Conservation (phyloP, 1,140 invertebrate species). For the Druon quercuslanigerum region DNA sequence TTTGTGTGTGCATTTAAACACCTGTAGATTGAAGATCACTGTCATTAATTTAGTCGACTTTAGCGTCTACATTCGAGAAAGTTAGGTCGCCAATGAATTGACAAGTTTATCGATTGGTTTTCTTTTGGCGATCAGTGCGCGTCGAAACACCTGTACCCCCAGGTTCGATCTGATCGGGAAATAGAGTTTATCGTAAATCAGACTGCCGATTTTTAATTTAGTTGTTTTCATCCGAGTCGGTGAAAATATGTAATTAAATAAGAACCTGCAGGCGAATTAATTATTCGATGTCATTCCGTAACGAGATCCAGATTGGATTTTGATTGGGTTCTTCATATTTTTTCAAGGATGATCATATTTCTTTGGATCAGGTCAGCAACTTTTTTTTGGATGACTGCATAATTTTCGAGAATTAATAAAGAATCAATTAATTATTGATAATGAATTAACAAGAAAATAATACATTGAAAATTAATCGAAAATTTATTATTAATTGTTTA, state of each 20-base stretch:
- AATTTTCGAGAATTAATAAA: background rate
- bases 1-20: too few species aligned
- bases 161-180: conserved; percentile 27
- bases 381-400: background rate
- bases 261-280: conserved; percentile 4
- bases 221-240: conserved; percentile 20
- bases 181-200: conserved; percentile 25
- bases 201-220: conserved; percentile 27
- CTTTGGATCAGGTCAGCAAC: background rate
- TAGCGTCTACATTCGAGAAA: background rate
- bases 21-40: too few species aligned
- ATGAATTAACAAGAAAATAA: background rate
- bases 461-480: background rate
- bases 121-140: conserved; percentile 13
- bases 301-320: background rate
- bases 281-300: background rate
- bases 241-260: conserved; percentile 30
- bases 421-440: background rate
- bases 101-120: conserved; percentile 29
- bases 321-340: background rate
- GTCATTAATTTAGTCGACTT: too few species aligned
- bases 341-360: conserved; percentile 4
- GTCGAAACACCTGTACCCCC: conserved; percentile 21
- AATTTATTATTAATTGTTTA: background rate
- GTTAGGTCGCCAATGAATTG: conserved; percentile 19